A percentile compares a stretch with the other conserved stretches of the same genome.
Conservation (phyloP, 2,113 vertebrate genomes). For the Nyctereutes procyonoides region DNA sequence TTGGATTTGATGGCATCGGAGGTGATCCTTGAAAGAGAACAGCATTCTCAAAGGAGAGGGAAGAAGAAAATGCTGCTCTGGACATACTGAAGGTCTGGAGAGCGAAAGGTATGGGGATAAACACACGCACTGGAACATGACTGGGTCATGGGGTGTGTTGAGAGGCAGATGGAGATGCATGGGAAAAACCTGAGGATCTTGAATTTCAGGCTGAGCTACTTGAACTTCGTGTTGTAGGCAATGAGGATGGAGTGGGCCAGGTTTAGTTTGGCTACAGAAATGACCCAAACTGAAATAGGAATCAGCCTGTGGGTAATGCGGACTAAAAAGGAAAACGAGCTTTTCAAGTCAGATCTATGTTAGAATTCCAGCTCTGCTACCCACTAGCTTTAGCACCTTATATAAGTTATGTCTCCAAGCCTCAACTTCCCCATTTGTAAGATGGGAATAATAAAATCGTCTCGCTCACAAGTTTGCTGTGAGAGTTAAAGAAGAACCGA, state of each 20-base stretch:
- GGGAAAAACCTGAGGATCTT: not conserved
- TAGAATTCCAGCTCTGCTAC: not conserved
- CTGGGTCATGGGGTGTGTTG: accelerated
- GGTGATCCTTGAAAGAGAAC: not conserved
- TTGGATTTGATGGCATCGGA: not conserved
- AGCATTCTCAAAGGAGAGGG: not conserved
- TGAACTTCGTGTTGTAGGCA: not conserved
- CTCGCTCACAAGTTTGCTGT: not conserved
- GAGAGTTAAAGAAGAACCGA: slow-evolving; percentile 32
- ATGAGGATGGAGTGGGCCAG: not conserved
- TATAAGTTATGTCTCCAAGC: not conserved
- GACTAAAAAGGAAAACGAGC: not conserved
- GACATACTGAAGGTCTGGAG: not conserved
- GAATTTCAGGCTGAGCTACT: not conserved
- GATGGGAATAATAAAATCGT: not conserved
- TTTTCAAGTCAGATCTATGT: not conserved
- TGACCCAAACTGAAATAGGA: not conserved
- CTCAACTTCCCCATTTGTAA: slow-evolving; percentile 1
- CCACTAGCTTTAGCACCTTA: not conserved
- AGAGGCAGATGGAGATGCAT: not conserved
- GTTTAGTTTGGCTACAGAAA: not conserved
- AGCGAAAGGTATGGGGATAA: not conserved
- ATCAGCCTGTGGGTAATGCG: not conserved
- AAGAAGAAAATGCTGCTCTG: not conserved
- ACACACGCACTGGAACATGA: not conserved